These are phyloP conservation scores for Rousettus madagascariensis DNA, from an alignment of 2,797 vertebrate genomes.

Conservation along the genomic window DNA sequence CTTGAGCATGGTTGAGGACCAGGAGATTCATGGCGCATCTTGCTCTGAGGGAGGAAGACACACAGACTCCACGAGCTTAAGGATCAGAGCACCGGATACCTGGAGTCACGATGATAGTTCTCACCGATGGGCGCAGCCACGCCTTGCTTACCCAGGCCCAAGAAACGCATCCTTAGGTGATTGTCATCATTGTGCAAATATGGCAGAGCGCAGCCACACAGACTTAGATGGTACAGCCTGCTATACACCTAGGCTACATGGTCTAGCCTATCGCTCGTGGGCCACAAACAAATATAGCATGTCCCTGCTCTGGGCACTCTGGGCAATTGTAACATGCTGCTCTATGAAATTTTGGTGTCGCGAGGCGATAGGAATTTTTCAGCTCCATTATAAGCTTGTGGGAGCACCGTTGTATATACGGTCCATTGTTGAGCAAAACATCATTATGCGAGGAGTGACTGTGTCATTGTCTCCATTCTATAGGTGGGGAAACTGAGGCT, in stretches of 20 bases:
- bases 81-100: neutral
- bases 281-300: accelerated
- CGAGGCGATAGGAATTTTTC: neutral
- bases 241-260: neutral
- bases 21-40: neutral
- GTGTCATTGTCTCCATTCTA: neutral
- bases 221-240: no score
- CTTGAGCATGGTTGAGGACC: neutral
- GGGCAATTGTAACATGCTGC: neutral
- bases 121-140: neutral
- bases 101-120: neutral
- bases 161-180: neutral
- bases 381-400: neutral
- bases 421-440: neutral
- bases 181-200: neutral
- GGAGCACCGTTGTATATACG: neutral
- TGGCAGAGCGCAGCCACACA: neutral
- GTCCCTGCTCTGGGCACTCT: neutral
- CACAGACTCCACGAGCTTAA: neutral
- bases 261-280: accelerated
- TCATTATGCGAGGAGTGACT: accelerated
- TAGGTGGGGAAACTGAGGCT: neutral
- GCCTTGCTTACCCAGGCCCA: neutral
- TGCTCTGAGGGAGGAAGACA: neutral
- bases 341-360: neutral